Conservation (phyloP, 2,113 vertebrate species). For the Sphyrna mokarran region DNA sequence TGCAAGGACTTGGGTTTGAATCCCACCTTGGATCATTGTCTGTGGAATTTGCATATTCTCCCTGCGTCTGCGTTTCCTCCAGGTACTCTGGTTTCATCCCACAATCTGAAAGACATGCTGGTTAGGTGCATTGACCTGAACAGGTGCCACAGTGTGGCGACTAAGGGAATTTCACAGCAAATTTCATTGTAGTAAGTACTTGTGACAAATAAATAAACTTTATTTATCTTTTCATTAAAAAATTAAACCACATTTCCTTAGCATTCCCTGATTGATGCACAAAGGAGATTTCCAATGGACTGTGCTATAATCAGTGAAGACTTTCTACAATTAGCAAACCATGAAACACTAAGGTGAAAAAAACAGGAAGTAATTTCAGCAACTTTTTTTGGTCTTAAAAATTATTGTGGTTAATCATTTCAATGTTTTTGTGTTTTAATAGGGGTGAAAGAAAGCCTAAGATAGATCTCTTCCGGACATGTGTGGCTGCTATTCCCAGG, state of each 20-base stretch:
- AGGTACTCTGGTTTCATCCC: no score
- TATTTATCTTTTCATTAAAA: no score
- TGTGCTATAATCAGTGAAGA: not conserved
- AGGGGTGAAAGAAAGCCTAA: slow-evolving; percentile 98
- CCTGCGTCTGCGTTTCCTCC: no score
- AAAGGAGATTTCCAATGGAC: not conserved
- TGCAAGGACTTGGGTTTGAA: no score
- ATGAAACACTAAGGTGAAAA: not conserved
- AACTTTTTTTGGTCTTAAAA: not conserved
- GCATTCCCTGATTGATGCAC: not conserved
- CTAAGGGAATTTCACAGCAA: no score
- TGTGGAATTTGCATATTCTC: no score
- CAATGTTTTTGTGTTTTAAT: slow-evolving; percentile 43
- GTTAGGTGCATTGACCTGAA: no score
- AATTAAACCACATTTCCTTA: not conserved
- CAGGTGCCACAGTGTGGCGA: no score
- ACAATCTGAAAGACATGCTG: no score
- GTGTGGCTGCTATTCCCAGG: slow-evolving; percentile 92
- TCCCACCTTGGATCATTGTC: no score
- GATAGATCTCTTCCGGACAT: slow-evolving; percentile 96
- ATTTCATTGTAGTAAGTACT: no score
- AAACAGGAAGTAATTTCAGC: not conserved
- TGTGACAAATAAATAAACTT: no score
- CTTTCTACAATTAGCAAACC: slow-evolving; percentile 7
- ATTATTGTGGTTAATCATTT: slow-evolving; percentile 14